A percentile compares a stretch with the other conserved stretches of the same genome.
Conservation (phyloP, 2,888 invertebrate genomes). For the Erebia epiphron region DNA sequence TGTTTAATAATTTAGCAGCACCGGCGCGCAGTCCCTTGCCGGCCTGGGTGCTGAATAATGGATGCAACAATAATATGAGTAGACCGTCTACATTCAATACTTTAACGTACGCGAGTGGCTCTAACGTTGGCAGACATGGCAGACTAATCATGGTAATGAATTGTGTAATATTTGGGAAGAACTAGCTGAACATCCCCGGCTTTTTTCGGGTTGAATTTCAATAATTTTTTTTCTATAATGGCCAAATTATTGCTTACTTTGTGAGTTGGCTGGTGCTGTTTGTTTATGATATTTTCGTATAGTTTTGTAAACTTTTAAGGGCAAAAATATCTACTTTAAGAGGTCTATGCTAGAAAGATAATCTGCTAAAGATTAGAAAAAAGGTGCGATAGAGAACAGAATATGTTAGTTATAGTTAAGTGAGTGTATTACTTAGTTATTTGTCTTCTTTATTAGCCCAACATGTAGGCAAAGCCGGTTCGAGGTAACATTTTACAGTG, state of each 20-base stretch:
- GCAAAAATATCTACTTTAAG: no score
- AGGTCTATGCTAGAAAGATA: background rate
- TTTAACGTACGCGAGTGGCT: constrained; percentile 41
- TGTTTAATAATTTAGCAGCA: constrained; percentile 79
- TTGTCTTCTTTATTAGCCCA: background rate
- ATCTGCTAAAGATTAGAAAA: background rate
- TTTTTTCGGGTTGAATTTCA: no score
- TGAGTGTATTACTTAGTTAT: background rate
- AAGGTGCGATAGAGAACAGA: background rate
- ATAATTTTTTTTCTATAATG: no score
- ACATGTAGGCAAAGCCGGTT: background rate
- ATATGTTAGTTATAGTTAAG: background rate
- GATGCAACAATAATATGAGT: constrained; percentile 77
- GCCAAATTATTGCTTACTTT: no score
- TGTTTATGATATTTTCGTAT: no score
- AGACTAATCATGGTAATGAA: constrained; percentile 21
- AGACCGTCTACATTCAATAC: constrained; percentile 64
- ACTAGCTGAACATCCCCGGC: no score
- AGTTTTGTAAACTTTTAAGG: no score
- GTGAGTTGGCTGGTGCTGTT: no score
- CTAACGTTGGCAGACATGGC: constrained; percentile 21
- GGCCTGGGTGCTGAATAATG: constrained; percentile 73
- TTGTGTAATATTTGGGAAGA: background rate
- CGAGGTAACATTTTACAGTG: background rate
- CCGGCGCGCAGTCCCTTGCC: constrained; percentile 64